Conservation (phyloP, 2,888 invertebrate species). For the Thymelicus lineola region DNA sequence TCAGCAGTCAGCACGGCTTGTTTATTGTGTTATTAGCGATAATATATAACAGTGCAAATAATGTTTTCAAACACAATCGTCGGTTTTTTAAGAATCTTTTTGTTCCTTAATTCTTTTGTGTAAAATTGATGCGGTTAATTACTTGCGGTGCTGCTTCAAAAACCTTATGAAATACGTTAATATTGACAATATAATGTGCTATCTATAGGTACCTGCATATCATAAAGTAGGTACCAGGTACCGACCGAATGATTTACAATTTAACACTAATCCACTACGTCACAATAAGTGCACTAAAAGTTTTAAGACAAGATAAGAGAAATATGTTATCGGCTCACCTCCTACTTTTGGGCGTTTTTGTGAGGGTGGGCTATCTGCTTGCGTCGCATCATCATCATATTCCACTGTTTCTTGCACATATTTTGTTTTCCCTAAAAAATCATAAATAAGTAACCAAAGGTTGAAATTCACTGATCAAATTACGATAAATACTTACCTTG, state of each 20-base stretch:
- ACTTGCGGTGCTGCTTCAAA: background rate
- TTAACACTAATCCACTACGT: slow-evolving; percentile 6
- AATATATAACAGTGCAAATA: too few relatives aligned
- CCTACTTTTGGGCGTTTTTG: too few relatives aligned
- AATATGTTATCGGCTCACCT: too few relatives aligned
- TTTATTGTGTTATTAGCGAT: slow-evolving; percentile 1
- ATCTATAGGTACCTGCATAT: slow-evolving; percentile 6
- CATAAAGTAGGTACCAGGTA: slow-evolving; percentile 6
- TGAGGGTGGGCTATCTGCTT: too few relatives aligned
- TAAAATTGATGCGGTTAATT: background rate
- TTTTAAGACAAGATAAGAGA: slow-evolving; percentile 5
- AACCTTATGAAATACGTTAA: slow-evolving; percentile 6
- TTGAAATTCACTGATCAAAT: too few relatives aligned
- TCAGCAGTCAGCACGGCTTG: slow-evolving; percentile 5
- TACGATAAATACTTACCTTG: too few relatives aligned
- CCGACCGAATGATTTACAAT: slow-evolving; percentile 6
- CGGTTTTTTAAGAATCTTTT: background rate
- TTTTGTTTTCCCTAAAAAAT: too few relatives aligned
- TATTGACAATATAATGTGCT: slow-evolving; percentile 6
- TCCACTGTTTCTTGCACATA: too few relatives aligned
- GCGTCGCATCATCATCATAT: too few relatives aligned
- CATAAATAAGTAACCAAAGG: too few relatives aligned
- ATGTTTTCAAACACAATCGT: too few relatives aligned
- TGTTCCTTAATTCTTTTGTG: slow-evolving; percentile 6
- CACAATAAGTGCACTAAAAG: slow-evolving; percentile 6